phyloP scores from a whole-genome alignment of 2,888 invertebrate species.

The Odontomyia ornata region DNA sequence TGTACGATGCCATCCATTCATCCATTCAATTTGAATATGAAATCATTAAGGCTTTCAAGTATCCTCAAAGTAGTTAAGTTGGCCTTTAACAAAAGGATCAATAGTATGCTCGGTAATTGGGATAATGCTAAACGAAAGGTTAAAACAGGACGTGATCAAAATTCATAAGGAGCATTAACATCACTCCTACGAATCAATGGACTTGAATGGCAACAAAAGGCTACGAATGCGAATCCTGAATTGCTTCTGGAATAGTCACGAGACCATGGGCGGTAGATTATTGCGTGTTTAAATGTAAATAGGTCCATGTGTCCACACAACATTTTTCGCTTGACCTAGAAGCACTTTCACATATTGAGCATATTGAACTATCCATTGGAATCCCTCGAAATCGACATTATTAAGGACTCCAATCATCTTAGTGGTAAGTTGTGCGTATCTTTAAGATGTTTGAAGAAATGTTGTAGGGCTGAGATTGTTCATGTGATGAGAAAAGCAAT shows the following conservation, averaged over 20 bases:
- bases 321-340: conserved; percentile 33
- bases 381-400: neutral
- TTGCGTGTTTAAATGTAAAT: conserved; percentile 41
- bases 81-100: conserved; percentile 38
- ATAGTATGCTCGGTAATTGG: conserved; percentile 34
- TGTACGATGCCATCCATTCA: conserved; percentile 27
- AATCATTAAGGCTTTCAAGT: conserved; percentile 38
- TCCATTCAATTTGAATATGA: conserved; percentile 44
- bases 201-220: conserved; percentile 14
- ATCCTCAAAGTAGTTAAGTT: conserved; percentile 43
- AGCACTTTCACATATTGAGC: neutral
- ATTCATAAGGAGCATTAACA: conserved; percentile 21
- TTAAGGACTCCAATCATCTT: too few species aligned
- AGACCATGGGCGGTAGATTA: conserved; percentile 28
- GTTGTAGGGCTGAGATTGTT: too few species aligned
- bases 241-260: neutral
- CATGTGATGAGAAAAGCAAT: too few species aligned
- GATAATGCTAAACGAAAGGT: conserved; percentile 40
- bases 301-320: conserved; percentile 30
- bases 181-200: neutral
- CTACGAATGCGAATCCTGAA: too few species aligned
- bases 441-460: too few species aligned
- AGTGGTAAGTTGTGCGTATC: too few species aligned
- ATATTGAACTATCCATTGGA: neutral
- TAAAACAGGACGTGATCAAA: conserved; percentile 37